Evolutionary conservation across 2,797 vertebrate genomes (phyloP), one percentile per base, ranked within the genome.

Genomic region (Ciconia nigra): DNA sequence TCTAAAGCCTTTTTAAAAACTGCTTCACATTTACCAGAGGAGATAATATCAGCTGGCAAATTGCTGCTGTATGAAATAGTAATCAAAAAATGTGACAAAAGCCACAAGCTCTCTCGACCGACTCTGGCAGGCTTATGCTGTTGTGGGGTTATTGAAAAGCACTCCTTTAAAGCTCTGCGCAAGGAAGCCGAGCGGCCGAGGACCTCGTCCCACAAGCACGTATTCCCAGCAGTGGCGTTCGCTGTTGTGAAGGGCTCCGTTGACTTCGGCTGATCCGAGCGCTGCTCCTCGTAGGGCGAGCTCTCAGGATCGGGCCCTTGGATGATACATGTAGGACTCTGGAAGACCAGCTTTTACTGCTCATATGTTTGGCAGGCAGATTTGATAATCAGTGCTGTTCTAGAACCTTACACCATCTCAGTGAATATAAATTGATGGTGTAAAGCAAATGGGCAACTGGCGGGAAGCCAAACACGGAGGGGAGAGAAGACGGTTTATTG

Each of bases 391-490:
- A 98, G 98, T 99, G 98, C 98, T 98, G 98, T 98, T 98, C 98
- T 98, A 98, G 98, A 99, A 98, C 98, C 98, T 98, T 98, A 98
- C 98, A 98, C 98, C 98, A 98, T 99, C 98, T 99, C 98, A 99
- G 98, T 98, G 98, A 99, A 99, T 98, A 99, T 99, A 98, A 99
- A 99, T 99, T 98, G 99, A 98, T 98, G 98, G 98, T 99, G 98
- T 98, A 99, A 98, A 99, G 98, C 98, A 99, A 99, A 99, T 98
- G 98, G 98, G 98, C 98, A 98, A 97, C 97, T 99, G 99, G 99
- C 98, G 14, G 81, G 44, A 93, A 97, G 98, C 98, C 99, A 99
- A 97, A 96, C 97, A 96, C 90, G 95, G 98, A 98, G 98, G 98
- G 98, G 98, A 98, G 98, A 97, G 97, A 97, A 98, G 98, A 98